These are phyloP conservation scores for Selenia dentaria DNA, from an alignment of 2,888 invertebrate species.

Conservation along the genomic window DNA sequence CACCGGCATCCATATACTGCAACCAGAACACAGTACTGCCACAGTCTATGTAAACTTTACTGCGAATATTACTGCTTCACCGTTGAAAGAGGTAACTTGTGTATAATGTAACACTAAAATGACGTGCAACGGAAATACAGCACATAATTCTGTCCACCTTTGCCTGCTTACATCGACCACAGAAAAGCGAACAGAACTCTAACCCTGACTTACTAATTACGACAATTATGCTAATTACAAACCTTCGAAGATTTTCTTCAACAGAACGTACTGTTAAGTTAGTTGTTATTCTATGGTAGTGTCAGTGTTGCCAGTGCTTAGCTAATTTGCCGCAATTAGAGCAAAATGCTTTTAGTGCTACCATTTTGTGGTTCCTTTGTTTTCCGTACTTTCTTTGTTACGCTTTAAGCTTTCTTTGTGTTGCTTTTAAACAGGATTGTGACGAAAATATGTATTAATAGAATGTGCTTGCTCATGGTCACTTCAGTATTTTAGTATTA, in stretches of 20 bases:
- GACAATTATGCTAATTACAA: neutral
- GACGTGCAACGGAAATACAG: too few species aligned
- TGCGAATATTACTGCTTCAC: too few species aligned
- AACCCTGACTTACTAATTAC: neutral
- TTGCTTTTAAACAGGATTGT: too few species aligned
- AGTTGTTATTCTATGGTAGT: neutral
- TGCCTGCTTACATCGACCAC: neutral
- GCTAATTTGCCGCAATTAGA: slow-evolving; percentile 26
- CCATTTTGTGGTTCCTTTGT: slow-evolving; percentile 13
- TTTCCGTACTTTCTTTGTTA: slow-evolving; percentile 2
- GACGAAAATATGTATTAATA: too few species aligned
- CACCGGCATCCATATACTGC: too few species aligned
- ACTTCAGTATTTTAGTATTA: too few species aligned
- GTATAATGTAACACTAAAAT: too few species aligned
- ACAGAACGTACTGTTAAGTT: neutral
- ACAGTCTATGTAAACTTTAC: too few species aligned
- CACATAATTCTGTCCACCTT: too few species aligned
- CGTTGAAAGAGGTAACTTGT: too few species aligned
- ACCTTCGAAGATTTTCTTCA: neutral
- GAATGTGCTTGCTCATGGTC: too few species aligned
- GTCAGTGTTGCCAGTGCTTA: slow-evolving; percentile 8
- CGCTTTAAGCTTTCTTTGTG: neutral
- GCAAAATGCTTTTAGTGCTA: neutral
- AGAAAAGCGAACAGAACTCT: neutral
- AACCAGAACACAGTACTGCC: too few species aligned